phyloP scores from a whole-genome alignment of 2,888 invertebrate genomes.

The Escarpia spicata region DNA sequence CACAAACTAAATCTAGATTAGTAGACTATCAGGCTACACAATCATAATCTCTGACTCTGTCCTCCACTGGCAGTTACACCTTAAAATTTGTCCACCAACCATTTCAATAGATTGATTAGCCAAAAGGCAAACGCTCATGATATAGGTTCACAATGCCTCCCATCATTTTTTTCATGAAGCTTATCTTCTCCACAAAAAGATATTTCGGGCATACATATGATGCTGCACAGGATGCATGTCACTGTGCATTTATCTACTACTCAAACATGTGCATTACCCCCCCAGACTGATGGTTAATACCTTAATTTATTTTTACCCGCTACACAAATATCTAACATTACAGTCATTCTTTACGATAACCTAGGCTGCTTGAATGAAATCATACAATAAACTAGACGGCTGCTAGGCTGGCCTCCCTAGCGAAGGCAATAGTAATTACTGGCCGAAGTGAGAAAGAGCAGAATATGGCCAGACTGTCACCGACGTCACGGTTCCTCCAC shows the following conservation, averaged over 20 bases:
- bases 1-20: background rate
- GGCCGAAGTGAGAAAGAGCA: background rate
- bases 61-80: background rate
- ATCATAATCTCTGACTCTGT: background rate
- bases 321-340: background rate
- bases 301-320: background rate
- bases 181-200: background rate
- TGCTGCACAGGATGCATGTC: background rate
- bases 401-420: background rate
- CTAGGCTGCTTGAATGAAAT: conserved; percentile 2
- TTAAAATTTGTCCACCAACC: background rate
- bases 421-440: background rate
- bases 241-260: background rate
- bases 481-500: background rate
- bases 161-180: background rate
- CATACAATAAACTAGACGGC: background rate
- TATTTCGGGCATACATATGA: background rate
- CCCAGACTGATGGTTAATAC: background rate
- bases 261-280: background rate
- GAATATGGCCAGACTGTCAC: background rate
- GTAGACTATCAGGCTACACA: background rate
- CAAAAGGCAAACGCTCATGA: background rate
- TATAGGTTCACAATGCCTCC: background rate
- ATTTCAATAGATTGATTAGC: background rate
- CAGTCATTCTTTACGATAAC: background rate